These are phyloP conservation scores for Drosophila asahinai DNA, from an alignment of 1,140 invertebrate species.

Conservation along the genomic window DNA sequence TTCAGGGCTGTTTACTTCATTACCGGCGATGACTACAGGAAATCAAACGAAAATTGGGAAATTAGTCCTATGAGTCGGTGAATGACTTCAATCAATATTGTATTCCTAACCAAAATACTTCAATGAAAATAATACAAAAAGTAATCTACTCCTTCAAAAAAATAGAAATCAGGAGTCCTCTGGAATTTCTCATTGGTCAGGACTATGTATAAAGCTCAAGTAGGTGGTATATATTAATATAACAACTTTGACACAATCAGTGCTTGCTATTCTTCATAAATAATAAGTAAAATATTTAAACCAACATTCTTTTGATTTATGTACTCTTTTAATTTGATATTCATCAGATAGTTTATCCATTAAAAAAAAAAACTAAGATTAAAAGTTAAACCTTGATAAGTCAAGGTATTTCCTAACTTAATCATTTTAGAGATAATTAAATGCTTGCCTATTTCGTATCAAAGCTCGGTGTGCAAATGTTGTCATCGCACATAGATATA, in stretches of 20 bases:
- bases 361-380: too few species aligned
- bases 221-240: neutral
- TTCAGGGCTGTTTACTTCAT: constrained; percentile 34
- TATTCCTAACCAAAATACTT: neutral
- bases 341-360: too few species aligned
- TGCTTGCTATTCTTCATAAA: neutral
- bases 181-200: neutral
- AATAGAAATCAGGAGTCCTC: neutral
- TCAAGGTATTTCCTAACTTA: neutral
- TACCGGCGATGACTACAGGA: constrained; percentile 14
- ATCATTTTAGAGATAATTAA: neutral
- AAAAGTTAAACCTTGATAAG: neutral
- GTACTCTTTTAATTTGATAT: neutral
- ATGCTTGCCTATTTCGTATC: constrained; percentile 2
- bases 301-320: neutral
- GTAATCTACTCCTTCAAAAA: neutral
- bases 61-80: neutral
- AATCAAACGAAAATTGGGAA: constrained; percentile 30
- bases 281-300: neutral
- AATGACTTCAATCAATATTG: neutral
- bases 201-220: neutral
- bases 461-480: neutral
- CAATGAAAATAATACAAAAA: neutral
- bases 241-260: too few species aligned
- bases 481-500: neutral